A percentile compares a stretch with the other conserved stretches of the same genome.
Evolutionary conservation across 2,797 vertebrate species (phyloP).

Genomic region (Acestrorhynchus altus): DNA sequence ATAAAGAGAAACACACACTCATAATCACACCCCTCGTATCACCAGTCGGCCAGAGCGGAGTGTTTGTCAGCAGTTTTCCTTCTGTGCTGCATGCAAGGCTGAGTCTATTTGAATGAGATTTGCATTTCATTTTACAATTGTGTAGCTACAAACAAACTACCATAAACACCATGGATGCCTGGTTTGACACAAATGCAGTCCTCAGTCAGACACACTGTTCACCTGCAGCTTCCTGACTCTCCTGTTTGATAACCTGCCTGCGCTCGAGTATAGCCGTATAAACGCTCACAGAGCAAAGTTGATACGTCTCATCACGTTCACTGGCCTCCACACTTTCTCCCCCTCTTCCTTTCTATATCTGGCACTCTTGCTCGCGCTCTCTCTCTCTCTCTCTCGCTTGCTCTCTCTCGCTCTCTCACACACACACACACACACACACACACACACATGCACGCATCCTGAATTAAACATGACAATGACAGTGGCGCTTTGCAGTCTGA

Average conservation of each 20-base stretch:
- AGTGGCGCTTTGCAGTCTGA: constrained; percentile 74
- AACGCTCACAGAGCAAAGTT: background rate
- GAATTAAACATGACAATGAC: constrained; percentile 81
- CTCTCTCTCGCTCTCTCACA: constrained; percentile 16
- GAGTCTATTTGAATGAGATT: constrained; percentile 71
- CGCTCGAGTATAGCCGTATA: background rate
- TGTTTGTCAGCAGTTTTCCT: constrained; percentile 19
- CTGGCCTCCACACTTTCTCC: constrained; percentile 4
- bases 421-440: constrained; percentile 28
- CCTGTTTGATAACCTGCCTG: background rate
- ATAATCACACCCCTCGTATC: background rate
- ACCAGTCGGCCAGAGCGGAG: background rate
- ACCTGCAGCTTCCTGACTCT: background rate
- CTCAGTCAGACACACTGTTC: background rate
- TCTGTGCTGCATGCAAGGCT: background rate
- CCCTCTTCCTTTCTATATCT: background rate
- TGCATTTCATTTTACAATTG: constrained; percentile 62
- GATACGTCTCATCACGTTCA: constrained; percentile 9
- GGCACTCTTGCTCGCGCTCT: constrained; percentile 31
- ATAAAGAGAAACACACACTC: background rate
- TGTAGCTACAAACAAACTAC: constrained; percentile 42
- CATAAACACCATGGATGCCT: constrained; percentile 8
- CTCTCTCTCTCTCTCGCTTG: constrained; percentile 35
- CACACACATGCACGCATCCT: constrained; percentile 56
- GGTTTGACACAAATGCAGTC: background rate